Conservation (phyloP, 2,888 invertebrate species). For the Axea sp. region DNA sequence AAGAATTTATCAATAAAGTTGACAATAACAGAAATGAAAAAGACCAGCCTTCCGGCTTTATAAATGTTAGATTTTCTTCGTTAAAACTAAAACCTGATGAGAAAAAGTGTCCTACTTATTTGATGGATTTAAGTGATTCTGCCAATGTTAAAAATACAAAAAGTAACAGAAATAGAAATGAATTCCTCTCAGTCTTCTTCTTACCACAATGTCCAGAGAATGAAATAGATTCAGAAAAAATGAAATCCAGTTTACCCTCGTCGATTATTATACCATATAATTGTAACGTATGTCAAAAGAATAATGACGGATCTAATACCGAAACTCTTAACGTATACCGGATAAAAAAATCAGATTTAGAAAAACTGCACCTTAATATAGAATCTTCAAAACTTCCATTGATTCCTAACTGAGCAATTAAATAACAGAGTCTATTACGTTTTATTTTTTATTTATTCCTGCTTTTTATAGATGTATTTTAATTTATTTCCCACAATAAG, state of each 20-base stretch:
- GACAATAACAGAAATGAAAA: neutral
- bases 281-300: slow-evolving; percentile 27
- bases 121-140: slow-evolving; percentile 33
- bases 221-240: slow-evolving; percentile 32
- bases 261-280: slow-evolving; percentile 42
- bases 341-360: slow-evolving; percentile 42
- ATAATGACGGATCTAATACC: slow-evolving; percentile 14
- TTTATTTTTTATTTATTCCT: slow-evolving; percentile 31
- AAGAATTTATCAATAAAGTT: neutral
- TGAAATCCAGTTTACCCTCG: slow-evolving; percentile 30
- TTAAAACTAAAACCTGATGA: slow-evolving; percentile 37
- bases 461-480: slow-evolving; percentile 3
- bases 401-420: slow-evolving; percentile 27
- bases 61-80: slow-evolving; percentile 37
- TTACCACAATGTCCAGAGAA: slow-evolving; percentile 38
- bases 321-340: slow-evolving; percentile 44
- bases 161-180: slow-evolving; percentile 13
- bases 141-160: neutral
- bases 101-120: slow-evolving; percentile 33
- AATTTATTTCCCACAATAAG: slow-evolving; percentile 15
- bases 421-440: slow-evolving; percentile 7
- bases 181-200: slow-evolving; percentile 32
- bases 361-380: slow-evolving; percentile 30
- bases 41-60: slow-evolving; percentile 39
- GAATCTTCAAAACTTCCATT: slow-evolving; percentile 30